Conservation (phyloP, 2,797 vertebrate genomes). For the Tachyglossus aculeatus region DNA sequence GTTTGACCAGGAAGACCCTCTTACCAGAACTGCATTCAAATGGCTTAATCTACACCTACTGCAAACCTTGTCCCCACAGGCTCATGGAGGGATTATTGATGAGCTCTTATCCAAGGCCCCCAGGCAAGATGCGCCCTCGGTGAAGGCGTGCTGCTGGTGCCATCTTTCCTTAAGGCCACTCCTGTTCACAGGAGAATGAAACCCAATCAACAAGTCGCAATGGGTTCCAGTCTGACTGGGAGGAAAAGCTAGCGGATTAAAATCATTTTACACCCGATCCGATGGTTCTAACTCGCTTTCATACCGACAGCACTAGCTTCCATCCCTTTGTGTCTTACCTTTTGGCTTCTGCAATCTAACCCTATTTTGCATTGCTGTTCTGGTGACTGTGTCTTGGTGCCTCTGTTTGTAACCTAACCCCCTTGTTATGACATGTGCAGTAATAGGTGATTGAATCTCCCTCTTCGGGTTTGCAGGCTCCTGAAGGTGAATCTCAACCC, state of each 20-base stretch:
- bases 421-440: background rate
- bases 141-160: conserved; percentile 5
- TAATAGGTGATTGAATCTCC: background rate
- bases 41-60: conserved; percentile 11
- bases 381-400: conserved; percentile 68
- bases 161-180: conserved; percentile 9
- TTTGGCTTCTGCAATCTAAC: conserved; percentile 61
- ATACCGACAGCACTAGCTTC: conserved; percentile 24
- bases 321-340: conserved; percentile 49
- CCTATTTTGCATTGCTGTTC: conserved; percentile 63
- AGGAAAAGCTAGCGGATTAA: background rate
- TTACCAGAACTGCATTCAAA: conserved; percentile 59
- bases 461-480: conserved; percentile 75
- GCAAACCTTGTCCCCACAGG: background rate
- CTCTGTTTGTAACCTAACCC: conserved; percentile 55
- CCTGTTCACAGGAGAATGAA: background rate
- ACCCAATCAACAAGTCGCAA: background rate
- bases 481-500: conserved; percentile 85
- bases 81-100: conserved; percentile 9
- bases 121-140: background rate
- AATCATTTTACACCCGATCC: conserved; percentile 1
- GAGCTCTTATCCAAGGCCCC: background rate
- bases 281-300: conserved; percentile 12
- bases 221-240: conserved; percentile 3
- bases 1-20: conserved; percentile 51